phyloP scores from a whole-genome alignment of 2,888 invertebrate species.

The Hirtodrosophila confusa region DNA sequence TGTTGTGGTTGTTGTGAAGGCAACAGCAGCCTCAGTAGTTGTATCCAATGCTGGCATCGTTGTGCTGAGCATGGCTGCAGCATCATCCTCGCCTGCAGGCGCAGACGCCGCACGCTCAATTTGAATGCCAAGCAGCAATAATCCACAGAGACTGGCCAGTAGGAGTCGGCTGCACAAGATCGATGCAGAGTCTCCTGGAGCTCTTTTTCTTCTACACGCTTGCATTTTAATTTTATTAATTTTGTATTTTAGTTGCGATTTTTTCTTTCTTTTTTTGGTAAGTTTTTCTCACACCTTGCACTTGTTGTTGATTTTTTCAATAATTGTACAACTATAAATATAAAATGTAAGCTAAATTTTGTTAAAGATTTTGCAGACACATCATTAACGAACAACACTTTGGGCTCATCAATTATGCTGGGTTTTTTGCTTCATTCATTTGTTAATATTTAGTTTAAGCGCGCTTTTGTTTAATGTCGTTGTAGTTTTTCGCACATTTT shows the following conservation, averaged over 20 bases:
- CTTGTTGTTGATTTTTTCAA: slow-evolving; percentile 55
- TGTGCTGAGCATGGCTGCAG: slow-evolving; percentile 52
- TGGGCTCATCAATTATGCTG: slow-evolving; percentile 9
- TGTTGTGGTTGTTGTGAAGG: slow-evolving; percentile 22
- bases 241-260: background rate
- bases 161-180: slow-evolving; percentile 62
- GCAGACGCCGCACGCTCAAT: slow-evolving; percentile 75
- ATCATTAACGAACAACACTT: slow-evolving; percentile 28
- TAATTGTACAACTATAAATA: slow-evolving; percentile 41
- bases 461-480: slow-evolving; percentile 38
- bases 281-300: slow-evolving; percentile 68
- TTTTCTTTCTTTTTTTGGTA: slow-evolving; percentile 18
- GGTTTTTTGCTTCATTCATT: slow-evolving; percentile 21
- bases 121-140: slow-evolving; percentile 80
- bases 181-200: slow-evolving; percentile 42
- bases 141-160: slow-evolving; percentile 73
- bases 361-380: slow-evolving; percentile 9
- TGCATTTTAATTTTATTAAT: slow-evolving; percentile 58
- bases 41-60: slow-evolving; percentile 59
- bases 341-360: slow-evolving; percentile 30
- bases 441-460: slow-evolving; percentile 29
- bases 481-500: slow-evolving; percentile 53
- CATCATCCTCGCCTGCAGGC: slow-evolving; percentile 73
- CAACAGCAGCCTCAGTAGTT: slow-evolving; percentile 41
- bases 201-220: slow-evolving; percentile 68